These are phyloP conservation scores for Trachelus troglodyta DNA, from an alignment of 2,888 invertebrate species.

Conservation along the genomic window DNA sequence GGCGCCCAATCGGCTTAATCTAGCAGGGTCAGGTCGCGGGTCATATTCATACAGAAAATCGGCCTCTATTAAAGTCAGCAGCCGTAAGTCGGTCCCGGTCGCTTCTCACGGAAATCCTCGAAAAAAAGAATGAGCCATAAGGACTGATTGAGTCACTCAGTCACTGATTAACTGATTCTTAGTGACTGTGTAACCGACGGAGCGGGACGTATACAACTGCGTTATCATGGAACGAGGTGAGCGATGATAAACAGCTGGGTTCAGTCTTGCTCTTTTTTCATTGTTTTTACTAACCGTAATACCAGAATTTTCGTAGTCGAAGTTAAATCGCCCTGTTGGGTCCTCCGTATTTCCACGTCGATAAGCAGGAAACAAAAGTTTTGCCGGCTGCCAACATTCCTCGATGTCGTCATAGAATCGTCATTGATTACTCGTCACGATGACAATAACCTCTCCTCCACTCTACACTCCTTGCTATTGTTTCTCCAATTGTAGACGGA, in stretches of 20 bases:
- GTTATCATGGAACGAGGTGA: not conserved
- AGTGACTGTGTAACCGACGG: not conserved
- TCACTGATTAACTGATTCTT: not conserved
- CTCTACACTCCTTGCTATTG: not conserved
- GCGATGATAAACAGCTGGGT: not conserved
- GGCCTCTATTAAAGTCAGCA: slow-evolving; percentile 20
- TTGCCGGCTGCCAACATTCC: not conserved
- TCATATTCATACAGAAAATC: slow-evolving; percentile 45
- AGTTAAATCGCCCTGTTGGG: not conserved
- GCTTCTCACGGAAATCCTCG: slow-evolving; percentile 3
- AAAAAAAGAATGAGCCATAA: not conserved
- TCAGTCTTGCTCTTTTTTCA: not conserved
- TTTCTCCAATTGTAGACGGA: not conserved
- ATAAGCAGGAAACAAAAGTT: not conserved
- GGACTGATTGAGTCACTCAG: not conserved
- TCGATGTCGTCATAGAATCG: too few relatives aligned
- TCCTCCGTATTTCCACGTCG: not conserved
- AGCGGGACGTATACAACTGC: not conserved
- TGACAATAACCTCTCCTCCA: not conserved
- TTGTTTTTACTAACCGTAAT: not conserved
- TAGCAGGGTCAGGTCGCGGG: slow-evolving; percentile 38
- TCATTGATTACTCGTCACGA: not conserved
- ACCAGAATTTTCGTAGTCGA: not conserved
- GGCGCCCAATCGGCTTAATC: slow-evolving; percentile 41
- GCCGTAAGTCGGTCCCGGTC: not conserved